Percentiles rank a stretch among this genome's conserved stretches.
phyloP scores from a whole-genome alignment of 2,888 invertebrate genomes.

The Euplagia quadripunctaria region DNA sequence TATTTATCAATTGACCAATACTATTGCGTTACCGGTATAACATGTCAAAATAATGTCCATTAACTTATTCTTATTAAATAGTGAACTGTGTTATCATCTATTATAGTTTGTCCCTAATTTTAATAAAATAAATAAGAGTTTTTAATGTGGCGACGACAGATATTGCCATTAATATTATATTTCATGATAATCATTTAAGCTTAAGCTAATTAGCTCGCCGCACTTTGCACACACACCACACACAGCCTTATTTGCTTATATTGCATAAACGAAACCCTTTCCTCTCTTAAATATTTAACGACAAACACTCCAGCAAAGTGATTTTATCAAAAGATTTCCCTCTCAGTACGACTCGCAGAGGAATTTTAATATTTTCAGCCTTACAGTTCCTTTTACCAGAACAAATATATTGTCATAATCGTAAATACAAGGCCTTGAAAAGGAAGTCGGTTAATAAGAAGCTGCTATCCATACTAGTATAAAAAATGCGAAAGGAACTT shows the following conservation, averaged over 20 bases:
- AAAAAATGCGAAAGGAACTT: no score
- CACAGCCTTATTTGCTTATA: neutral
- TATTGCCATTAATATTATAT: no score
- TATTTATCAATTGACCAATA: no score
- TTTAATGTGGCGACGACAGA: no score
- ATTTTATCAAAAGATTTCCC: slow-evolving; percentile 22
- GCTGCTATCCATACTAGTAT: no score
- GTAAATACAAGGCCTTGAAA: slow-evolving; percentile 17
- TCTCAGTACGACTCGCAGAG: slow-evolving; percentile 9
- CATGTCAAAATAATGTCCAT: no score
- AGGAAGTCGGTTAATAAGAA: no score
- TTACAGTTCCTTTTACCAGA: slow-evolving; percentile 3
- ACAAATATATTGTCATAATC: slow-evolving; percentile 26
- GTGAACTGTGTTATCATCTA: no score
- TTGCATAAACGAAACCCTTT: slow-evolving; percentile 14
- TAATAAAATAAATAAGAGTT: no score
- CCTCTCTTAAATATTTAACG: slow-evolving; percentile 12
- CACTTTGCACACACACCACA: neutral
- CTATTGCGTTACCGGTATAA: no score
- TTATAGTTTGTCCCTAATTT: no score
- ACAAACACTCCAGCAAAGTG: slow-evolving; percentile 24
- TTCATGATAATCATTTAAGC: neutral
- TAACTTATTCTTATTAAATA: no score
- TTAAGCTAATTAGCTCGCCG: neutral
- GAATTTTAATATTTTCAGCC: slow-evolving; percentile 13